Conservation (phyloP, 53 echinoderm and acorn worm genomes). For the Pentamera pediparva region DNA sequence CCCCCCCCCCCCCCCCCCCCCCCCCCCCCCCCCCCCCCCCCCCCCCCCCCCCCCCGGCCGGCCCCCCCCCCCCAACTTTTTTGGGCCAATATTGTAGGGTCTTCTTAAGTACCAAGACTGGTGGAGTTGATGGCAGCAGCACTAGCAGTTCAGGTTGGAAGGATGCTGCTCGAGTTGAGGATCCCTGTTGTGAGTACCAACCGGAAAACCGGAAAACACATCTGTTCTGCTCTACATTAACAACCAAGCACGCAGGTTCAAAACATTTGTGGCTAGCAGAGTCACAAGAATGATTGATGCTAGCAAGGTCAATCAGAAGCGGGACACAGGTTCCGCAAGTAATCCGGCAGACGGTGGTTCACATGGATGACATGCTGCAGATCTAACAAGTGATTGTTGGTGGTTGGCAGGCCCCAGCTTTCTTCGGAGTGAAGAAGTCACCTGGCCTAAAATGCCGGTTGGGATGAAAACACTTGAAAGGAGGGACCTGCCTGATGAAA, state of each 20-base stretch:
- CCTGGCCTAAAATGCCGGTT: constrained; percentile 25
- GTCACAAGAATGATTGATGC: constrained; percentile 32
- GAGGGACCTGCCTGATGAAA: not conserved
- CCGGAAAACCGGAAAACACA: constrained; percentile 42
- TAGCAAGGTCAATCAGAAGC: constrained; percentile 36
- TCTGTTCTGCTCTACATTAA: constrained; percentile 41
- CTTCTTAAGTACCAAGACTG: too few species aligned
- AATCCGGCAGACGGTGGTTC: constrained; percentile 38
- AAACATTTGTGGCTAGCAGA: constrained; percentile 52
- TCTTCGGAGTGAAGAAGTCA: constrained; percentile 26
- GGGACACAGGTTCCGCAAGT: constrained; percentile 16
- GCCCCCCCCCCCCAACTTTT: too few species aligned
- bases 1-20: too few species aligned
- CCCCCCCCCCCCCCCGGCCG: too few species aligned
- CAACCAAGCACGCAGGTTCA: constrained; percentile 34
- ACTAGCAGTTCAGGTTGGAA: not conserved
- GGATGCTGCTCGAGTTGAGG: constrained; percentile 29
- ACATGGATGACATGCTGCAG: not conserved
- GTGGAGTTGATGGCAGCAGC: constrained; percentile 43
- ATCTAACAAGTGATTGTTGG: constrained; percentile 8
- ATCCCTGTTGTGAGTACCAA: not conserved
- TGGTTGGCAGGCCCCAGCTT: constrained; percentile 47
- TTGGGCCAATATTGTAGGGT: too few species aligned
- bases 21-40: too few species aligned
- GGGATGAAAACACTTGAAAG: not conserved